Evolutionary conservation across 2,888 invertebrate species (phyloP), one percentile per base, ranked within the genome.

Genomic region (Elegia similella): DNA sequence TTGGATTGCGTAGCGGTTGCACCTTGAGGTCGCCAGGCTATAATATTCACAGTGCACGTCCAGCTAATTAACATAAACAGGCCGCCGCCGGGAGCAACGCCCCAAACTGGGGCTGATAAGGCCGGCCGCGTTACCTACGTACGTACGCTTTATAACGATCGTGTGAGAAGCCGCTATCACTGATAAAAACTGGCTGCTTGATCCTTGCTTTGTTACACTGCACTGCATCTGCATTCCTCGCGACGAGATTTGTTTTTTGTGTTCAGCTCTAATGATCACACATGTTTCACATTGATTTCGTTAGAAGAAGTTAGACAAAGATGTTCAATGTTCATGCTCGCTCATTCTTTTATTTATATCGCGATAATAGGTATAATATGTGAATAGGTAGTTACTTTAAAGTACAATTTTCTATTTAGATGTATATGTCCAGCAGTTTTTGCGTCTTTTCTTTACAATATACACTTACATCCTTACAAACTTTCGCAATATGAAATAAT

Each of bases 31-130:
- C 23, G 23, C 0, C 17, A 23, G 12, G 23, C 23, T 6, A 29
- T 6, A 34, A 13, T 7, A 12, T 10, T 38, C 34, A 34, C 34
- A 50, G 34, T 10, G 34, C 50, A 16, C 17, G 16, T 16, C 12
- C 12, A 17, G 50, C 34, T 17, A 50, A 50, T 50, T 50, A 34
- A 23, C 44, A 29, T 42, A 44, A 30, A n/a, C n/a, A n/a, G n/a
- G n/a, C n/a, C n/a, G 15, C 5, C 58, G 46, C 57, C 63, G 55
- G 53, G 58, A 61, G 50, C 55, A 46, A 42, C 55, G 52, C 34
- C 47, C 44, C 7, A 2, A 42, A 46, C 54, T 38, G 32, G 30
- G 16, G 55, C 55, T 47, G 55, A 55, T 47, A 55, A 55, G 17
- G 55, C 29, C 16, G 38, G 23, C 17, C 52, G 42, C 42, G n/a